Conservation (phyloP, 2,888 invertebrate genomes). For the Euphydryas editha region DNA sequence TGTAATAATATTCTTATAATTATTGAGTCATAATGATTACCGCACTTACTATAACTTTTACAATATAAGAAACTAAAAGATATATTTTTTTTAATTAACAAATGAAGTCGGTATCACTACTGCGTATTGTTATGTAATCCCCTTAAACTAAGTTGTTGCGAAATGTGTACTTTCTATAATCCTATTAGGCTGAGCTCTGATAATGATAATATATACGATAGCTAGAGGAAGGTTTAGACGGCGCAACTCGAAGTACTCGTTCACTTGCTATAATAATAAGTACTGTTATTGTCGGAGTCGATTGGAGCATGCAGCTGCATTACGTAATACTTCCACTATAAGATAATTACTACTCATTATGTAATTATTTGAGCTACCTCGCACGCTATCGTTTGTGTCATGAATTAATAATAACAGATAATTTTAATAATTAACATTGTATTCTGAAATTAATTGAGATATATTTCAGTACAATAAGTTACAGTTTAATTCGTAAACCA, state of each 20-base stretch:
- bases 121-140: background rate
- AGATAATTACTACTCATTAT: conserved; percentile 56
- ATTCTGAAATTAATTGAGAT: background rate
- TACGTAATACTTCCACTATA: conserved; percentile 53
- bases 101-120: background rate
- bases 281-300: conserved; percentile 37
- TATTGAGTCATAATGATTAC: background rate
- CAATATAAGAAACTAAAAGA: background rate
- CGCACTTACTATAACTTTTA: background rate
- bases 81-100: background rate
- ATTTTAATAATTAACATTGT: conserved; percentile 7
- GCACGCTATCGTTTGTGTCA: conserved; percentile 21
- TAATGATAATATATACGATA: conserved; percentile 19
- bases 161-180: conserved; percentile 24
- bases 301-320: conserved; percentile 40
- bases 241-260: conserved; percentile 7
- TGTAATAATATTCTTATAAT: conserved; percentile 10
- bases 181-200: conserved; percentile 23
- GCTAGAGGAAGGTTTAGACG: conserved; percentile 11
- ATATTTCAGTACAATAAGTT: background rate
- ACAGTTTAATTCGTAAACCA: background rate
- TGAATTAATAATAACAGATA: conserved; percentile 15
- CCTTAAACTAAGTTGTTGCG: conserved; percentile 15
- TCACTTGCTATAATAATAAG: conserved; percentile 28
- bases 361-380: conserved; percentile 40